Percentiles rank a stretch among this genome's conserved stretches.
These are phyloP conservation scores for Phalacrocorax brasilianus DNA, from an alignment of 2,113 vertebrate genomes.

Conservation along the genomic window DNA sequence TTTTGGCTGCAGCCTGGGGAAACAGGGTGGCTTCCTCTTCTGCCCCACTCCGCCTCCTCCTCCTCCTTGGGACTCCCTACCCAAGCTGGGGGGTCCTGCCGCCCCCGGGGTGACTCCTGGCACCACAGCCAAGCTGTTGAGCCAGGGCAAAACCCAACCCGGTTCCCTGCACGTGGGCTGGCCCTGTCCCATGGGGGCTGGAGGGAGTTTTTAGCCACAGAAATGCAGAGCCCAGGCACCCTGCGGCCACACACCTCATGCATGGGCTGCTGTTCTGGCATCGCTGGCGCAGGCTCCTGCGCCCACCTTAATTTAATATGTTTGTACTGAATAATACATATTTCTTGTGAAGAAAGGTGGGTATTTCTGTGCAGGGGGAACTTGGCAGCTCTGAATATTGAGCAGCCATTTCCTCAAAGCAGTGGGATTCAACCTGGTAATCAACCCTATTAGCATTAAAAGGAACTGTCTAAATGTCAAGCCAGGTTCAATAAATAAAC, in stretches of 20 bases:
- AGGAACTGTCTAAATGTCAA: constrained; percentile 6
- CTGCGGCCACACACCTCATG: rapidly evolving
- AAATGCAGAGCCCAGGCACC: neutral
- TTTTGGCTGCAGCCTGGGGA: neutral
- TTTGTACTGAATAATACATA: neutral
- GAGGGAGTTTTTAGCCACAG: neutral
- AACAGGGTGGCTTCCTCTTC: neutral
- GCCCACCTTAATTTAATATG: neutral
- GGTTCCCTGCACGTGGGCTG: rapidly evolving
- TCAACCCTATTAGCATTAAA: constrained; percentile 31
- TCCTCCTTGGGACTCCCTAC: neutral
- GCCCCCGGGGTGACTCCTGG: rapidly evolving
- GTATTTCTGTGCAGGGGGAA: neutral
- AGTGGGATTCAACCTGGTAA: neutral
- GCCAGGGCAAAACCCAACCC: neutral
- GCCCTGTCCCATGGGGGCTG: rapidly evolving
- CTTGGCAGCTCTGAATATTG: neutral
- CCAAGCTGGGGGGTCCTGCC: rapidly evolving
- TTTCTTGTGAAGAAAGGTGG: neutral
- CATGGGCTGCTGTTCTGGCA: neutral
- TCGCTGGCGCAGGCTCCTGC: neutral
- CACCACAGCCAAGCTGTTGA: neutral
- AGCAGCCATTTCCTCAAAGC: constrained; percentile 9
- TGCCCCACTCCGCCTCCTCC: neutral
- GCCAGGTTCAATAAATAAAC: constrained; percentile 2